Base-by-base conservation (phyloP, 1,140 invertebrate genomes). In the Nasonia giraulti region DNA sequence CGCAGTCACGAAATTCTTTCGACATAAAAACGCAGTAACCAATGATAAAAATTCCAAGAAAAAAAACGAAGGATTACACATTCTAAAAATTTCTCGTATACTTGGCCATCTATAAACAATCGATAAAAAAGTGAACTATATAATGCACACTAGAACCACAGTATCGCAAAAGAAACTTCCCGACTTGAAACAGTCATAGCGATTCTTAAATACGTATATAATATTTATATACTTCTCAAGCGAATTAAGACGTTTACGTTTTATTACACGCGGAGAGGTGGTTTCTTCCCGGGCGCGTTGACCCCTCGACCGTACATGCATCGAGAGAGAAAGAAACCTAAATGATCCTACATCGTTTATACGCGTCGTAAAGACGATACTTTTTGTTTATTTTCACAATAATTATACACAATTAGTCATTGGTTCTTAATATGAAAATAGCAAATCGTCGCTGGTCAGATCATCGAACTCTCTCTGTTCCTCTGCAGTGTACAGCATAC, bases 11-110 rank as follows among this genome's bases (percentile, higher is more conserved):
- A 71, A 81, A 75, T n/a, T 12, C 14, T 50, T 76, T 77, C 8
- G 31, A 68, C 27, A 3, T 23, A 8, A 0, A 47, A 86, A 80
- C 71, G 73, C 55, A 86, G 14, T 84, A 83, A 83, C 81, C 40
- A 74, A 86, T 82, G 33, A 83, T 83, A 73, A 82, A 80, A 75
- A 37, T 86, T 86, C 40, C 79, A 78, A 81, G 69, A 83, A 79
- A 84, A 84, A 27, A 86, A 79, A 81, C 78, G 79, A 79, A 76
- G 37, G 79, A 62, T 55, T 68, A 66, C 17, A 55, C 50, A 55
- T 17, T 55, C 50, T 14, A 14, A 55, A 55, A 17, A 2, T 14
- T 79, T 84, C 23, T 79, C 78, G 12, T 12, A 27, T 80, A 11
- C 14, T 47, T 74, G 23, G 74, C 73, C 76, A 33, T 8, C 31